Conservation (phyloP, 2,113 vertebrate species). For the Lasiurus borealis region DNA sequence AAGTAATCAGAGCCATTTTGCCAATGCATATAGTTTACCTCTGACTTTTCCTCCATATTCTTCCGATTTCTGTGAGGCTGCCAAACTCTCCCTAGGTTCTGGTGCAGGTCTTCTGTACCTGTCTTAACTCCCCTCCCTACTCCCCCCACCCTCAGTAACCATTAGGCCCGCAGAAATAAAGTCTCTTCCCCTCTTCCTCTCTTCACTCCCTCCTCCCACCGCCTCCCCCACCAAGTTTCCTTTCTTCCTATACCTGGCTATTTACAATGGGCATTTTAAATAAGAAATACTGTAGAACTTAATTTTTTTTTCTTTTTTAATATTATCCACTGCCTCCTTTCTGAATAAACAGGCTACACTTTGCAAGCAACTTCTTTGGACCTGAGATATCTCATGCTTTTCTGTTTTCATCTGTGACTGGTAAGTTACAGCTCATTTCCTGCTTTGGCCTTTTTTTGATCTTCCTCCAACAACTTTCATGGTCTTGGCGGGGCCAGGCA, state of each 20-base stretch:
- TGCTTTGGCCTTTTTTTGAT: slow-evolving; percentile 19
- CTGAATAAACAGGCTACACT: slow-evolving; percentile 39
- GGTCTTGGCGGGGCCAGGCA: slow-evolving; percentile 14
- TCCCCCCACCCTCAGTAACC: background rate
- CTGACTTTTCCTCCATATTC: background rate
- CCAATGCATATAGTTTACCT: background rate
- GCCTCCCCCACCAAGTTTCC: background rate
- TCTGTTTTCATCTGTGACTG: slow-evolving; percentile 48
- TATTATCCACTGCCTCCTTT: slow-evolving; percentile 38
- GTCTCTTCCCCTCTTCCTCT: no score
- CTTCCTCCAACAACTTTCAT: slow-evolving; percentile 14
- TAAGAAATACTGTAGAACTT: background rate
- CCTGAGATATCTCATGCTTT: slow-evolving; percentile 4
- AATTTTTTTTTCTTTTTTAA: background rate
- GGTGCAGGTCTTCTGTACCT: background rate
- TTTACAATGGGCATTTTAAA: slow-evolving; percentile 42
- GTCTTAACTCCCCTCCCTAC: no score
- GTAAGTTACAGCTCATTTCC: slow-evolving; percentile 72
- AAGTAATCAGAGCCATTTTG: background rate
- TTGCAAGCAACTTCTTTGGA: slow-evolving; percentile 18
- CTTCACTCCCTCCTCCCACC: no score
- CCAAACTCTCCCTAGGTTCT: background rate
- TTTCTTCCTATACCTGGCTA: background rate
- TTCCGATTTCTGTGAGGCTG: background rate
- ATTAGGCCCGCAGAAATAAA: background rate